Evolutionary conservation across 1,140 invertebrate genomes (phyloP).

Genomic region (Drosophila simulans): DNA sequence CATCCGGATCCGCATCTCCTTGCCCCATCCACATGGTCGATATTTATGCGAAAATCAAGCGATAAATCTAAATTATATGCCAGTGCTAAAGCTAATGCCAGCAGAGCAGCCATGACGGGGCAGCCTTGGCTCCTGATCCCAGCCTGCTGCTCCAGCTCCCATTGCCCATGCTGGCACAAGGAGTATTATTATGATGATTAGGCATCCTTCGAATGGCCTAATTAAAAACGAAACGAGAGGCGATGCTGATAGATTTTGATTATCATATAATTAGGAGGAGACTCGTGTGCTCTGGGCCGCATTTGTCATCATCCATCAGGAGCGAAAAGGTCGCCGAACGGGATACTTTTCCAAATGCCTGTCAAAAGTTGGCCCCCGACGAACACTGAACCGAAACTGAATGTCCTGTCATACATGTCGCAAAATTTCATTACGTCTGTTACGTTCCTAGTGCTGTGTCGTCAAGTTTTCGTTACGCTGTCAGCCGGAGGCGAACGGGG

Average conservation of each 20-base stretch:
- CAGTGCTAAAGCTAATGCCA: conserved; percentile 62
- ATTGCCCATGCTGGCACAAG: not conserved
- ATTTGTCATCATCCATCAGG: conserved; percentile 70
- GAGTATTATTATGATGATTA: conserved; percentile 78
- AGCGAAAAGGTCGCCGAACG: conserved; percentile 27
- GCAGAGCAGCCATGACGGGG: conserved; percentile 39
- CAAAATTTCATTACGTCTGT: conserved; percentile 79
- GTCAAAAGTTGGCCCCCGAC: conserved; percentile 60
- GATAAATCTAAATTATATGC: conserved; percentile 82
- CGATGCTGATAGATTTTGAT: conserved; percentile 71
- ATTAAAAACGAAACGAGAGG: conserved; percentile 69
- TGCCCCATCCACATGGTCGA: conserved; percentile 56
- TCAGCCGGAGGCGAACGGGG: conserved; percentile 72
- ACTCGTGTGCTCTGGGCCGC: conserved; percentile 24
- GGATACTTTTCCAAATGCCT: conserved; percentile 65
- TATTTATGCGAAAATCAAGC: conserved; percentile 80
- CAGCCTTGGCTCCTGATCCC: conserved; percentile 36
- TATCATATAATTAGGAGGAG: conserved; percentile 72
- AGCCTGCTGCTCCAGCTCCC: not conserved
- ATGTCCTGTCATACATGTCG: conserved; percentile 71
- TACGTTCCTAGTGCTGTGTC: conserved; percentile 56
- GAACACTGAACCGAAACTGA: conserved; percentile 1
- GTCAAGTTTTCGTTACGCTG: conserved; percentile 79
- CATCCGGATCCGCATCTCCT: not conserved
- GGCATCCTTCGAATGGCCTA: conserved; percentile 47